These are phyloP conservation scores for Eurosta solidaginis DNA, from an alignment of 1,140 invertebrate species.

Conservation along the genomic window DNA sequence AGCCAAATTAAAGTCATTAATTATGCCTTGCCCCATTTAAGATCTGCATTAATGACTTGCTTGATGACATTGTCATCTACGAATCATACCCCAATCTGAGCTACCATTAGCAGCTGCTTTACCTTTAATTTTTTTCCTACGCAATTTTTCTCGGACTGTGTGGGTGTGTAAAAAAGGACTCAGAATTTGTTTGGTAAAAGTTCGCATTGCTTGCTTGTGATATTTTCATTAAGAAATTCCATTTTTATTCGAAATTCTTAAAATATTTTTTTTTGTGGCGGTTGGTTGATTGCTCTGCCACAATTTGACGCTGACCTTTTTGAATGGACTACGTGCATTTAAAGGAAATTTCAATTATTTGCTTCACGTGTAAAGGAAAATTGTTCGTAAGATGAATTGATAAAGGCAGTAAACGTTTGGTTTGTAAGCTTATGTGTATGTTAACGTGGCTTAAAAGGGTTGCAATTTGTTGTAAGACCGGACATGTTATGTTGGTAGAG, in stretches of 20 bases:
- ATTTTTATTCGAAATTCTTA: conserved; percentile 19
- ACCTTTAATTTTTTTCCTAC: too few species aligned
- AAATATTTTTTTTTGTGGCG: not conserved
- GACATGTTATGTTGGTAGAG: too few species aligned
- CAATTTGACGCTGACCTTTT: not conserved
- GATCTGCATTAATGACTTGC: too few species aligned
- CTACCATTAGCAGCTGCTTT: too few species aligned
- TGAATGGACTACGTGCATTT: not conserved
- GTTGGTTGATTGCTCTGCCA: not conserved
- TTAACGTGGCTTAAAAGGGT: not conserved
- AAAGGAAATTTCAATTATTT: conserved; percentile 13
- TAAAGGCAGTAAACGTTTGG: not conserved
- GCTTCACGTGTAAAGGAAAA: conserved; percentile 10
- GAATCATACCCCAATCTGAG: too few species aligned
- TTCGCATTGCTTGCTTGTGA: conserved; percentile 14
- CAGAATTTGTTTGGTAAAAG: not conserved
- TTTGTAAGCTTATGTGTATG: not conserved
- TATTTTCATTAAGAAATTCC: conserved; percentile 29
- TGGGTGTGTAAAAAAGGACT: not conserved
- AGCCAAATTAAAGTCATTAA: too few species aligned
- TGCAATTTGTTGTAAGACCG: too few species aligned
- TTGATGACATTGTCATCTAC: too few species aligned
- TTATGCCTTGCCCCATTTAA: too few species aligned
- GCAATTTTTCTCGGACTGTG: too few species aligned
- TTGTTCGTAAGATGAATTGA: conserved; percentile 11